Base-by-base conservation (phyloP, 2,113 vertebrate species). In the Puffinus mauretanicus region DNA sequence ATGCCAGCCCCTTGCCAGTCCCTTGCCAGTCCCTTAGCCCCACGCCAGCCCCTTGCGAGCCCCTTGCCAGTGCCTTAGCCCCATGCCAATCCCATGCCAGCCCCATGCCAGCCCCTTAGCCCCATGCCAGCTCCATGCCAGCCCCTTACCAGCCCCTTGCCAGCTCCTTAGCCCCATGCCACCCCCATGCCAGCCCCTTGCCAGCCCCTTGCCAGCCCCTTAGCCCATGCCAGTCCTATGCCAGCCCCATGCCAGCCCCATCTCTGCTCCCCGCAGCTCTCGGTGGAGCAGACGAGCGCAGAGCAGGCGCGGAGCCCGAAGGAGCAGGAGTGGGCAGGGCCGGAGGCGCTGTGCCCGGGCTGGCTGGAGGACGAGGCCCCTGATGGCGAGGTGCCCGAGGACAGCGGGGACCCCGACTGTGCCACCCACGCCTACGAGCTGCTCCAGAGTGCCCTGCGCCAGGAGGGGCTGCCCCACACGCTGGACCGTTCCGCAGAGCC, bases 401-500 rank as follows among this genome's bases (percentile, higher is more conserved):
- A 91, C 62, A 40, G 36, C 9, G 42, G 52, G 81, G 85, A 93
- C 71, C 76, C 72, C 10, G 67, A 47, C 5, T 3, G 34, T 66
- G 85, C 88, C 62, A 61, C 84, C 81, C 91, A 89, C 2, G 91
- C 91, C 62, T 95, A 86, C 5, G 77, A 89, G 85, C 30, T 17
- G 91, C 95, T 96, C 22, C 95, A 96, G 93, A 76, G 67, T 0
- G 61, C 93, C 62, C 91, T 96, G 85, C 7, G 66, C 76, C 91
- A 91, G 71, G 90, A 94, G 84, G 95, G 95, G 66, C 71, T 93
- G 80, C 95, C 95, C 55, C 80, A 6, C 66, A 96, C 95, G 12
- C 32, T 70, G 88, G 93, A 96, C 29, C 86, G 62, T 40, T 94
- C 91, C 0, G 3, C 51, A 0, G 76, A 96, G 71, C 95, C 93